Percentiles rank a stretch among this genome's conserved stretches.
Conservation (phyloP, 2,113 vertebrate species). For the Euleptes europaea region DNA sequence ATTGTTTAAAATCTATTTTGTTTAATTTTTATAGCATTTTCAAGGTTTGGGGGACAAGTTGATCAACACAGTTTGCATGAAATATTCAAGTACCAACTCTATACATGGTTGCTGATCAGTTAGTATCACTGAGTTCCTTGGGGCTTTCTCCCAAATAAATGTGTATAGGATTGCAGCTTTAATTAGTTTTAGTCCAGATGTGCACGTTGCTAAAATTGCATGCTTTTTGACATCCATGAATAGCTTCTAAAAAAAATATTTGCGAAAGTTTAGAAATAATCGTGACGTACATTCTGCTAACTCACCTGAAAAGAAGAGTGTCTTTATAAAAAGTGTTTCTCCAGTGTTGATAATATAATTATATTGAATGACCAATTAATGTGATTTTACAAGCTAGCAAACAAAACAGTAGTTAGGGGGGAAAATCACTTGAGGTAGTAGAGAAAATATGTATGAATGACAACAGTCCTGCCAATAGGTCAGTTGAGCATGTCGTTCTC, state of each 20-base stretch:
- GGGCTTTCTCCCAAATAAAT: not conserved
- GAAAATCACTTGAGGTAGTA: not conserved
- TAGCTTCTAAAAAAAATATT: conserved; percentile 20
- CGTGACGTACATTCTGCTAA: conserved; percentile 8
- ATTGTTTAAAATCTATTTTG: not conserved
- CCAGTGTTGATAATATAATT: conserved; percentile 37
- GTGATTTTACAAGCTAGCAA: conserved; percentile 7
- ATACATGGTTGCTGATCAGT: not conserved
- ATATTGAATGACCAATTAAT: conserved; percentile 23
- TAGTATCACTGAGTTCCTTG: not conserved
- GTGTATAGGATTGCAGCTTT: not conserved
- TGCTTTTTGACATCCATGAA: conserved; percentile 9
- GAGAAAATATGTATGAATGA: not conserved
- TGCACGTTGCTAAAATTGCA: conserved; percentile 29
- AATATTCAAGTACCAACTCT: not conserved
- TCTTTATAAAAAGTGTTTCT: not conserved
- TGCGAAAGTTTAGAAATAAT: conserved; percentile 6
- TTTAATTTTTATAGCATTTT: not conserved
- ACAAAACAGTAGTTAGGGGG: conserved; percentile 17
- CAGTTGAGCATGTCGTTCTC: not conserved
- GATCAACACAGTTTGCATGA: not conserved
- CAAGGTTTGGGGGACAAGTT: not conserved
- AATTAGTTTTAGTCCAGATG: not conserved
- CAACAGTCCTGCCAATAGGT: not conserved
- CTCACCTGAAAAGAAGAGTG: not conserved